Conservation (phyloP, 2,888 invertebrate genomes). For the Nezara viridula region DNA sequence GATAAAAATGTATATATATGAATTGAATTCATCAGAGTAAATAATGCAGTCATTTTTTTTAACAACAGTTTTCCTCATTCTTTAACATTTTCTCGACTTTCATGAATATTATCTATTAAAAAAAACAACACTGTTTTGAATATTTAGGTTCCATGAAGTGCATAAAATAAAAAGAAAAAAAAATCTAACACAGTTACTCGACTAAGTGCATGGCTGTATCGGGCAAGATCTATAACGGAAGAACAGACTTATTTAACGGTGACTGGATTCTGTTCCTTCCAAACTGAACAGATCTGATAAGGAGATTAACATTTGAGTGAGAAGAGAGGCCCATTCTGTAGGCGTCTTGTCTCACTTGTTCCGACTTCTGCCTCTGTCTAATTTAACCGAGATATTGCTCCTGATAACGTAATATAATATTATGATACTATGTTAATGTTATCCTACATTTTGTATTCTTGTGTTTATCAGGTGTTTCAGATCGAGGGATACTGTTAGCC, state of each 20-base stretch:
- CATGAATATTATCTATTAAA: neutral
- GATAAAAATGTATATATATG: no score
- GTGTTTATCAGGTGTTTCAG: neutral
- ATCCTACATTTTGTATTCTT: neutral
- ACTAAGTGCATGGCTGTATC: conserved; percentile 5
- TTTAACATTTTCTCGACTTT: neutral
- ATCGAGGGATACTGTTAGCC: neutral
- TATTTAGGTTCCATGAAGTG: neutral
- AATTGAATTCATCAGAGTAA: no score
- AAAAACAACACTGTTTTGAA: neutral
- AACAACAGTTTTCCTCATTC: no score
- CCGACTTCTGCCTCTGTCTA: neutral
- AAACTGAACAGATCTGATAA: conserved; percentile 23
- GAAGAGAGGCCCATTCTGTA: neutral
- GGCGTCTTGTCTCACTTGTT: neutral
- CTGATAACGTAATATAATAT: neutral
- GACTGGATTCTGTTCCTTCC: neutral
- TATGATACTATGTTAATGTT: neutral
- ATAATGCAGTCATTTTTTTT: no score
- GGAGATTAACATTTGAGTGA: conserved; percentile 11
- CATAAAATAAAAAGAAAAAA: neutral
- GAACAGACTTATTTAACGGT: conserved; percentile 25
- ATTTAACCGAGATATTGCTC: neutral
- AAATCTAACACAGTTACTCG: neutral
- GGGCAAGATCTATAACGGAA: conserved; percentile 39